phyloP scores from a whole-genome alignment of 1,140 invertebrate species.

The Planococcus citri region DNA sequence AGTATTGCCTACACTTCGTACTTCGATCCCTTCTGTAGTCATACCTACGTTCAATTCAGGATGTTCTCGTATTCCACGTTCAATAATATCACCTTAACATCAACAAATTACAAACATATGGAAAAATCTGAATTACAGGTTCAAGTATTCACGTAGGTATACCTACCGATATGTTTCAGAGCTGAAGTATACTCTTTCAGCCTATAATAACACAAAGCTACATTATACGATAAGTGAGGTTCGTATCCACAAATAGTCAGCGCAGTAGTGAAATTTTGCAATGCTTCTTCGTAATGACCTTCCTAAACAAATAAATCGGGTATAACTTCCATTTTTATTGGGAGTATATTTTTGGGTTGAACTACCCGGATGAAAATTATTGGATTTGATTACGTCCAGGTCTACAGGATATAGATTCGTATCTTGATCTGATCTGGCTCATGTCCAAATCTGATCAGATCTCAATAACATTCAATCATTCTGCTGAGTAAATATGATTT shows the following conservation, averaged over 20 bases:
- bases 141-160: background rate
- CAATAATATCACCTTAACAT: conserved; percentile 80
- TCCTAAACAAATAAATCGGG: conserved; percentile 44
- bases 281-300: conserved; percentile 76
- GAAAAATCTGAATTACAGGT: background rate
- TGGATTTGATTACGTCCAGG: no score
- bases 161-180: conserved; percentile 64
- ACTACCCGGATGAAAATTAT: no score
- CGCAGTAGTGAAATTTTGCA: conserved; percentile 81
- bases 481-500: no score
- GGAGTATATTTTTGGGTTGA: no score
- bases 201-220: conserved; percentile 89
- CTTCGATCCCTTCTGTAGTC: conserved; percentile 94
- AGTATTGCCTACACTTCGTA: conserved; percentile 94
- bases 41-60: conserved; percentile 95
- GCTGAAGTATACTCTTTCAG: conserved; percentile 87
- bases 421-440: no score
- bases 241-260: conserved; percentile 78
- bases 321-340: background rate
- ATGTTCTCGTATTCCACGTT: conserved; percentile 89
- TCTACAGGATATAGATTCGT: no score
- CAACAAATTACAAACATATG: conserved; percentile 22
- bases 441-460: no score
- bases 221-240: conserved; percentile 88
- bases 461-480: no score